These are phyloP conservation scores for Thunnus maccoyii DNA, from an alignment of 2,113 vertebrate species.

Conservation along the genomic window DNA sequence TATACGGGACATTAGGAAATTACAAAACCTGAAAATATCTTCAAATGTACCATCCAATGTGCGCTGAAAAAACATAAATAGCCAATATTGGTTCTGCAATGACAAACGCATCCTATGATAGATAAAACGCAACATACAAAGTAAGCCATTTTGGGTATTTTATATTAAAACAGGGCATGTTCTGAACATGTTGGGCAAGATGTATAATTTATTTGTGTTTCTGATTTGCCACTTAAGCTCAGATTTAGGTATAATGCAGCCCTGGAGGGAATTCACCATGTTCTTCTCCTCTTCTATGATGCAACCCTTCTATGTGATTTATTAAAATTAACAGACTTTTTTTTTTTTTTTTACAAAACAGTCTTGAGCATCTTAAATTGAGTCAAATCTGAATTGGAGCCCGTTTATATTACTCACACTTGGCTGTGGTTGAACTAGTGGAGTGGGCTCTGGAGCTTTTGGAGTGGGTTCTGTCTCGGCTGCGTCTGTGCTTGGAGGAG, in stretches of 20 bases:
- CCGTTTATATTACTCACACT: constrained; percentile 73
- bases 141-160: neutral
- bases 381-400: neutral
- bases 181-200: neutral
- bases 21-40: constrained; percentile 18
- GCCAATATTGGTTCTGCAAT: too few relatives aligned
- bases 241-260: neutral
- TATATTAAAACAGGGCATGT: neutral
- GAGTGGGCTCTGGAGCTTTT: constrained; percentile 84
- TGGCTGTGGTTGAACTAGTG: constrained; percentile 78
- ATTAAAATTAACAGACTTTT: too few relatives aligned
- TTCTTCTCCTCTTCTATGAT: neutral
- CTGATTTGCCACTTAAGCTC: neutral
- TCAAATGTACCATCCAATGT: neutral
- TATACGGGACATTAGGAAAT: constrained; percentile 17
- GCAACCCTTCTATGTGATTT: neutral
- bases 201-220: neutral
- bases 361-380: neutral
- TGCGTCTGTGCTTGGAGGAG: constrained; percentile 81
- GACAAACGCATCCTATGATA: too few relatives aligned
- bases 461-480: constrained; percentile 82
- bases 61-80: neutral
- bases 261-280: too few relatives aligned
- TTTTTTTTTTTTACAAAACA: neutral
- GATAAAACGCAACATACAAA: neutral